These are phyloP conservation scores for Poecilia gillii DNA, from an alignment of 2,797 vertebrate species.

Conservation along the genomic window DNA sequence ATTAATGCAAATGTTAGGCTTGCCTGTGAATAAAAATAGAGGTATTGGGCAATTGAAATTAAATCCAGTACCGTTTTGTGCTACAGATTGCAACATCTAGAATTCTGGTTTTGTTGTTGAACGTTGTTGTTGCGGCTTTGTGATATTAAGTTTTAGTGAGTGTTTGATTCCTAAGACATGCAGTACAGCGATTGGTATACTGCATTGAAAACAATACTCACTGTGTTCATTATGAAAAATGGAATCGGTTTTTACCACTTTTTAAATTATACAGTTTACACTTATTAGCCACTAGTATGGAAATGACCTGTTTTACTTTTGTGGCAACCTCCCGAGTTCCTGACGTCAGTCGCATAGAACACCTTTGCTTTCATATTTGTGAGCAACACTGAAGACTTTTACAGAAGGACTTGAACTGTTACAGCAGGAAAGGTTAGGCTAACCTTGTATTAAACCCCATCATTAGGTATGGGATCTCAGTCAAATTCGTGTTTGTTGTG, in stretches of 20 bases:
- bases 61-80: neutral
- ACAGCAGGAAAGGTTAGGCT: neutral
- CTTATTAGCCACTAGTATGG: constrained; percentile 51
- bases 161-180: constrained; percentile 11
- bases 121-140: neutral
- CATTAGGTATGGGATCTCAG: neutral
- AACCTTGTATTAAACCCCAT: neutral
- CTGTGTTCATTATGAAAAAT: constrained; percentile 37
- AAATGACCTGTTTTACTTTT: constrained; percentile 48
- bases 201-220: neutral
- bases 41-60: neutral
- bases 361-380: neutral
- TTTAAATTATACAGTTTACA: constrained; percentile 52
- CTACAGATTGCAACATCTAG: neutral
- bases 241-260: constrained; percentile 11
- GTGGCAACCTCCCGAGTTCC: constrained; percentile 4
- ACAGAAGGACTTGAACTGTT: neutral
- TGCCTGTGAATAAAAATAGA: neutral
- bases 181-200: neutral
- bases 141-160: neutral
- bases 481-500: neutral
- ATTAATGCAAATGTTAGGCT: neutral
- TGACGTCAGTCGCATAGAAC: neutral
- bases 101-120: constrained; percentile 2
- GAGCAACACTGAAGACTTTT: neutral